These are phyloP conservation scores for Agriopis marginaria DNA, from an alignment of 2,888 invertebrate genomes.

Conservation along the genomic window DNA sequence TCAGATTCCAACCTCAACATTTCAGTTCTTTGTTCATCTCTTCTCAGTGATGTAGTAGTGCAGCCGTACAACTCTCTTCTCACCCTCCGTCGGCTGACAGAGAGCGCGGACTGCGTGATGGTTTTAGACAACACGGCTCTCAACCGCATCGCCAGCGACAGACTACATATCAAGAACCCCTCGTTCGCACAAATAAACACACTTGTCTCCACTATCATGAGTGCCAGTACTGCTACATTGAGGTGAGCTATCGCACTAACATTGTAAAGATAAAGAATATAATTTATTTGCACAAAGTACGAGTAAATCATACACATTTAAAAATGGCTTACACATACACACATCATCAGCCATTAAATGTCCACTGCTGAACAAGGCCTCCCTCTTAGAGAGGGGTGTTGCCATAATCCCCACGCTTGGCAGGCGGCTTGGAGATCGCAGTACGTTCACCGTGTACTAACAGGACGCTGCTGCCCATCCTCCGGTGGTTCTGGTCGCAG, in stretches of 20 bases:
- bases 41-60: slow-evolving; percentile 95
- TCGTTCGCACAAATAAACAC: slow-evolving; percentile 99
- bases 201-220: slow-evolving; percentile 99
- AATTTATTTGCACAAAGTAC: too few species aligned
- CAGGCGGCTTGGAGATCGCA: too few species aligned
- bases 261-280: too few species aligned
- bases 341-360: too few species aligned
- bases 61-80: slow-evolving; percentile 98
- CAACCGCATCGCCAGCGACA: slow-evolving; percentile 96
- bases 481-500: too few species aligned
- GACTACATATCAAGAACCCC: slow-evolving; percentile 97
- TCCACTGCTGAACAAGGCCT: too few species aligned
- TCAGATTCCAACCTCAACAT: background rate
- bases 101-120: slow-evolving; percentile 98
- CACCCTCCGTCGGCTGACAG: slow-evolving; percentile 96
- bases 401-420: too few species aligned
- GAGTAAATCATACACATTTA: too few species aligned
- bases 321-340: too few species aligned
- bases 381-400: too few species aligned
- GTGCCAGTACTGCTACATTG: slow-evolving; percentile 97
- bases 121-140: slow-evolving; percentile 99
- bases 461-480: too few species aligned
- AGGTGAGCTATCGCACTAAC: slow-evolving; percentile 79
- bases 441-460: too few species aligned
- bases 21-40: background rate